Conservation (phyloP, 2,113 vertebrate genomes). For the Rhinolophus ferrumequinum region DNA sequence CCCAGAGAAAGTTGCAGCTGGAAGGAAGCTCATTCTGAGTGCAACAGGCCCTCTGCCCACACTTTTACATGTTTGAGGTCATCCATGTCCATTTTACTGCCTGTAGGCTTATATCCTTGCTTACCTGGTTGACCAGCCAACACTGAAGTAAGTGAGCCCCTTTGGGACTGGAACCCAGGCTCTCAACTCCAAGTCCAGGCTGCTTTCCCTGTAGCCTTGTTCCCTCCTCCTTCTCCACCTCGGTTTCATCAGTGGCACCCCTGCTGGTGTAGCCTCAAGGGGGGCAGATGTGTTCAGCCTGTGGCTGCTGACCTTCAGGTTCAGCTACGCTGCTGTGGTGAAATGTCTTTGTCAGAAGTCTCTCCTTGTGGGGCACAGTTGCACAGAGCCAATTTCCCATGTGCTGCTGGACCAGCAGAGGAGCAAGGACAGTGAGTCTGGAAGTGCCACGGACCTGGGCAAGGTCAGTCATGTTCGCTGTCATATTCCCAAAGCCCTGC, state of each 20-base stretch:
- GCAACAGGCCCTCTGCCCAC: not conserved
- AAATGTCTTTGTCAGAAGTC: not conserved
- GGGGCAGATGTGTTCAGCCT: not conserved
- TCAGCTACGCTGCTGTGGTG: not conserved
- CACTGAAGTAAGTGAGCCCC: not conserved
- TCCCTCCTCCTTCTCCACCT: no score
- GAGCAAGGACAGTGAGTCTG: not conserved
- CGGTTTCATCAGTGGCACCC: not conserved
- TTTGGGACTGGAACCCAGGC: no score
- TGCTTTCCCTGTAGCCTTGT: not conserved
- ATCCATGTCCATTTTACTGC: not conserved
- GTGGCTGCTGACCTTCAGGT: not conserved
- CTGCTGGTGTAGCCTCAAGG: not conserved
- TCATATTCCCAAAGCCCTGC: not conserved
- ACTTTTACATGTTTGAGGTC: not conserved
- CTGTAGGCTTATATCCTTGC: not conserved
- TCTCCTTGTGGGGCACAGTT: not conserved
- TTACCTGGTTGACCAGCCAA: not conserved
- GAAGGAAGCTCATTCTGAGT: not conserved
- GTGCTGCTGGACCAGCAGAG: not conserved
- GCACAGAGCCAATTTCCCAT: not conserved
- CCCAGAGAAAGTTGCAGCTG: not conserved
- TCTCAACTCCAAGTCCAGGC: not conserved
- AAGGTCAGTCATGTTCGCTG: not conserved
- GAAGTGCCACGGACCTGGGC: fast-evolving